Evolutionary conservation across 2,888 invertebrate species (phyloP).

Genomic region (Lepidochitona cinerea): DNA sequence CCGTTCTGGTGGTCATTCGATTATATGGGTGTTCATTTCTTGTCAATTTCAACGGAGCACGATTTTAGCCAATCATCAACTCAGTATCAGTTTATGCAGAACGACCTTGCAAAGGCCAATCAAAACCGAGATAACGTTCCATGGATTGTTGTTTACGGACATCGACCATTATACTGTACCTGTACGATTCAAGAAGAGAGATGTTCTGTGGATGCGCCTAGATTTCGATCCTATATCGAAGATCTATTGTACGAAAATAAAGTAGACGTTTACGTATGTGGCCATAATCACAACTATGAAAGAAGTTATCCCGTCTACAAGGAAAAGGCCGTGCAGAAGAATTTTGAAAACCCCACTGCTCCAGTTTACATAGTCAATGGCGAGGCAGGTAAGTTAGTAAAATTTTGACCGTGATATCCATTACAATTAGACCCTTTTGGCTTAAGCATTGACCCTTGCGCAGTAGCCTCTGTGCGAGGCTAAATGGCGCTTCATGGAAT

Average conservation of each 20-base stretch:
- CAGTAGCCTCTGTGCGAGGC: too few relatives aligned
- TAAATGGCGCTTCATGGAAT: too few relatives aligned
- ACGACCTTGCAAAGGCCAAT: conserved; percentile 31
- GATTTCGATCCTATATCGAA: background rate
- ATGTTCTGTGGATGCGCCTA: background rate
- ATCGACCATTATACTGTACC: conserved; percentile 34
- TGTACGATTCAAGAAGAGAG: background rate
- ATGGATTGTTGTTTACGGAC: conserved; percentile 35
- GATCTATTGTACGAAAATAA: background rate
- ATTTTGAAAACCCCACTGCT: background rate
- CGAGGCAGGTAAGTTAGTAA: background rate
- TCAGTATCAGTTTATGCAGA: conserved; percentile 30
- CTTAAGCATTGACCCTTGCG: too few relatives aligned
- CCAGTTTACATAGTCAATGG: background rate
- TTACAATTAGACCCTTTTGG: too few relatives aligned
- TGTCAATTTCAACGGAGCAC: conserved; percentile 32
- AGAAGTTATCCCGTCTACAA: background rate
- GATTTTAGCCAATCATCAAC: conserved; percentile 26
- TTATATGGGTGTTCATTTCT: conserved; percentile 32
- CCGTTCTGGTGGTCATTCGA: conserved; percentile 39
- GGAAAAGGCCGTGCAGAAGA: background rate
- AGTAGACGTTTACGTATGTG: background rate
- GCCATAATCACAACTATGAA: background rate
- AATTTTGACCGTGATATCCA: too few relatives aligned
- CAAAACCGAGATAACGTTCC: conserved; percentile 26